Base-by-base conservation (phyloP, 2,888 invertebrate genomes). In the Lysandra coridon region DNA sequence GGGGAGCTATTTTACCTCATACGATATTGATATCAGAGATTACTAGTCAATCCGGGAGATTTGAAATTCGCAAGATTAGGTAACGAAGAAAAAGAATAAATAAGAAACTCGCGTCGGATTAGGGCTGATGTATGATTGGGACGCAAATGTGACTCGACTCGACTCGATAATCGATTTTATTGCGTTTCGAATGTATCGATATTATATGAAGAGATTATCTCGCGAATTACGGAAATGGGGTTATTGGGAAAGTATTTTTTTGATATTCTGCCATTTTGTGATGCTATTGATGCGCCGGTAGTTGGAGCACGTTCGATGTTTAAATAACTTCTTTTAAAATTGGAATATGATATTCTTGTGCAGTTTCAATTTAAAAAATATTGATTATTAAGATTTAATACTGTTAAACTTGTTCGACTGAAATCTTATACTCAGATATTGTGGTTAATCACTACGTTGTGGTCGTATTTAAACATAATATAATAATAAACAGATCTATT, bases 41-140 rank as follows among this genome's bases (percentile, higher is more conserved):
- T 69, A 69, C 69, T 69, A 23, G 75, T 49, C 75, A 75, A 75
- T 75, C 30, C 44, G 23, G 5, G 23, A 75, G 49, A 75, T 49
- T 75, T 49, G 49, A 75, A 23, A 75, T n/a, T 75, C 49, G 49
- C 44, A 40, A 75, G 30, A 75, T 75, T 49, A 49, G 75, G 49
- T 75, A 75, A 23, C 44, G 75, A 44, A 75, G 75, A 75, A 74
- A 75, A 49, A 23, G 23, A 49, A 44, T 69, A 33, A 69, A 69
- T 69, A 69, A 69, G 64, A 69, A 69, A 69, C 69, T 75, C 44
- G 49, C 75, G 12, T 30, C 23, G 44, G 75, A 75, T 44, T 14
- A 75, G 23, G 49, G 75, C 75, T 75, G 75, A 75, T 75, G 49
- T 75, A 75, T 75, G 75, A 75, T 75, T 75, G 49, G 75, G 49